phyloP scores from a whole-genome alignment of 30 jellyfish, hydroid and myxozoan genomes.

The Rhopilema esculentum region DNA sequence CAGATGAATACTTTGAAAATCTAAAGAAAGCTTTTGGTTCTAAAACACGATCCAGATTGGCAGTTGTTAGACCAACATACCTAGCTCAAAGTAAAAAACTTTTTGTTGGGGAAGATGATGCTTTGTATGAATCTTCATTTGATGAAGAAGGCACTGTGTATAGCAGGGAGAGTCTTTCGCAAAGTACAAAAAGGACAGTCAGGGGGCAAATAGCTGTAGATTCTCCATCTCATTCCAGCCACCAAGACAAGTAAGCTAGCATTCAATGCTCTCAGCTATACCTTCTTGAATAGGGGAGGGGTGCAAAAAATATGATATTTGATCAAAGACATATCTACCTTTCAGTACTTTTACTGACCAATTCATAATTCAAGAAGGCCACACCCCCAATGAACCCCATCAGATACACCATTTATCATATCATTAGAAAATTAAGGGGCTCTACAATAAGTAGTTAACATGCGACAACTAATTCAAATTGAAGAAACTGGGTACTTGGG shows the following conservation, averaged over 20 bases:
- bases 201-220: background rate
- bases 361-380: too few species aligned
- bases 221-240: background rate
- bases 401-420: too few species aligned
- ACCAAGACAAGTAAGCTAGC: background rate
- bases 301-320: too few species aligned
- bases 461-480: too few species aligned
- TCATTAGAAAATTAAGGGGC: too few species aligned
- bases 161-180: background rate
- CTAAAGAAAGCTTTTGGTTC: background rate
- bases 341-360: too few species aligned
- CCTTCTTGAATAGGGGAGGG: too few species aligned
- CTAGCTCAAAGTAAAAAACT: background rate
- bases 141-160: background rate
- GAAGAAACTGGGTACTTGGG: too few species aligned
- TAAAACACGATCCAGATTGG: constrained; percentile 1
- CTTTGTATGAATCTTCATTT: background rate
- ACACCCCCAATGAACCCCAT: too few species aligned
- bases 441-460: too few species aligned
- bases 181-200: background rate
- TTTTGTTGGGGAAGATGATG: constrained; percentile 4
- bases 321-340: too few species aligned
- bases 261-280: background rate
- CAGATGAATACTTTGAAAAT: constrained; percentile 23
- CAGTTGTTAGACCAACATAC: constrained; percentile 55